Percentiles rank a stretch among this genome's conserved stretches.
Conservation (phyloP, 64 coral and sea anemone genomes). For the Astreopora myriophthalma region DNA sequence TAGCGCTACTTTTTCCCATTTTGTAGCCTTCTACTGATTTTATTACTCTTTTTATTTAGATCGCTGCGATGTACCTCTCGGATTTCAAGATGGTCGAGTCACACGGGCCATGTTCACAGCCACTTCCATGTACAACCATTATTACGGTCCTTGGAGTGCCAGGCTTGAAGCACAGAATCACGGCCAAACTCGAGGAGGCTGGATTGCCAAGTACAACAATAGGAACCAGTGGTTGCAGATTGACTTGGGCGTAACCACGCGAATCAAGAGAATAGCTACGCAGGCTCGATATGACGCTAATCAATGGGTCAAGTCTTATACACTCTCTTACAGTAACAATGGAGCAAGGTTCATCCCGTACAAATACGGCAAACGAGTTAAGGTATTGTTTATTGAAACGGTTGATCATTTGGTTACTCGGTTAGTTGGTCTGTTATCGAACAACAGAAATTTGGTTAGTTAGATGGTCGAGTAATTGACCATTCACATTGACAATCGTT, state of each 20-base stretch:
- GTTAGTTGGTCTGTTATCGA: neutral
- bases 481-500: too few relatives aligned
- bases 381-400: neutral
- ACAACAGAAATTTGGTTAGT: too few relatives aligned
- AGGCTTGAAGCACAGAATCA: constrained; percentile 74
- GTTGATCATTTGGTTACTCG: neutral
- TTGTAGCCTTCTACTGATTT: neutral
- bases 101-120: constrained; percentile 70
- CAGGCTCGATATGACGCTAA: constrained; percentile 76
- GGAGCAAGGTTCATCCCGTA: constrained; percentile 35
- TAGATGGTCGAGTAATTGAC: too few relatives aligned
- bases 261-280: constrained; percentile 47
- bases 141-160: constrained; percentile 81
- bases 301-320: constrained; percentile 54
- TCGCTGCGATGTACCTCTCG: constrained; percentile 83
- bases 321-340: constrained; percentile 48
- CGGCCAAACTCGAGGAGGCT: constrained; percentile 51
- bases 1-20: too few relatives aligned
- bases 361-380: neutral
- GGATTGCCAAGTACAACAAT: constrained; percentile 34
- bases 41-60: constrained; percentile 6
- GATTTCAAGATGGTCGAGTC: constrained; percentile 76
- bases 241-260: constrained; percentile 33
- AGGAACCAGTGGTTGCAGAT: constrained; percentile 36
- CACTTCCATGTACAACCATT: constrained; percentile 74